phyloP scores from a whole-genome alignment of 2,797 vertebrate species.

The Eulemur coronatus region DNA sequence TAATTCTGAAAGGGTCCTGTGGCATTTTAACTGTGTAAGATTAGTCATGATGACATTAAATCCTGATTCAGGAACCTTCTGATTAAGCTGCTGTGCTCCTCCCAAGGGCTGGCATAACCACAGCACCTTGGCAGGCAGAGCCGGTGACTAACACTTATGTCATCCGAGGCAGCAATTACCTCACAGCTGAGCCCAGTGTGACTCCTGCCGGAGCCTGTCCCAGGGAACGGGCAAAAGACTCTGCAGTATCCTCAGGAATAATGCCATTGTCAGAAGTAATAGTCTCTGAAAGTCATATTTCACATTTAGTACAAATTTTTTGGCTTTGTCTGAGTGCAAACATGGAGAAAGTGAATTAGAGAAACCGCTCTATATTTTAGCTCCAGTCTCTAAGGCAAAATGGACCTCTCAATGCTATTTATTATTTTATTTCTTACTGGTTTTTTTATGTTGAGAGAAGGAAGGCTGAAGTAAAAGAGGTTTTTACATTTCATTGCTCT shows the following conservation, averaged over 20 bases:
- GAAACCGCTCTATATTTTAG: neutral
- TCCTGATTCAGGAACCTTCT: neutral
- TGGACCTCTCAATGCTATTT: neutral
- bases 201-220: neutral
- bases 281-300: neutral
- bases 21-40: neutral
- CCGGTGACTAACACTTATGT: rapidly evolving
- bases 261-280: neutral
- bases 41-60: neutral
- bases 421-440: neutral
- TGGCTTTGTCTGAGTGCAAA: neutral
- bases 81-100: neutral
- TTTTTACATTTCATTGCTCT: neutral
- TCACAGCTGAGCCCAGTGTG: constrained; percentile 11
- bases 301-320: neutral
- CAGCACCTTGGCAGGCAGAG: neutral
- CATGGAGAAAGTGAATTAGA: neutral
- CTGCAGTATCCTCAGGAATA: neutral
- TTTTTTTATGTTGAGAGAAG: neutral
- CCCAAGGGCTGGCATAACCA: neutral
- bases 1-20: neutral
- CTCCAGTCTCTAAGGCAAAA: neutral
- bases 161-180: constrained; percentile 6
- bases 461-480: neutral
- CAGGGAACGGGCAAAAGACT: neutral